These are phyloP conservation scores for Corythoichthys haematopterus DNA, from an alignment of 2,113 vertebrate species.

Conservation along the genomic window DNA sequence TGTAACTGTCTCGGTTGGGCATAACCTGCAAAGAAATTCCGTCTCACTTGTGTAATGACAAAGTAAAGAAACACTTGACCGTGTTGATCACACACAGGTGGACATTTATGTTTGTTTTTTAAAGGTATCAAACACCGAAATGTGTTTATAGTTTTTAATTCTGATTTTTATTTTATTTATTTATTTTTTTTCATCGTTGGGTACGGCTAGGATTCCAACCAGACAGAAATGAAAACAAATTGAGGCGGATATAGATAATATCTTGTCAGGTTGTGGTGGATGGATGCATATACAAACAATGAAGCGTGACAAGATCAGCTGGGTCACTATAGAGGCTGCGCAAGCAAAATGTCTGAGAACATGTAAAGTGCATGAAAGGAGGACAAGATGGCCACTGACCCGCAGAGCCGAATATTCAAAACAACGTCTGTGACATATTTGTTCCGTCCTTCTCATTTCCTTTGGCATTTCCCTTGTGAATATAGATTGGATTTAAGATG, in stretches of 20 bases:
- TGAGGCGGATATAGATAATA: conserved; percentile 15
- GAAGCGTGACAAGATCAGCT: neutral
- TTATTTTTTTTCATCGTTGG: neutral
- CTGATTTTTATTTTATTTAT: neutral
- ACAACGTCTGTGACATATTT: conserved; percentile 20
- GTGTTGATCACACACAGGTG: neutral
- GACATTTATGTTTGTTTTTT: neutral
- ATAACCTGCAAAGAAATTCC: too few relatives aligned
- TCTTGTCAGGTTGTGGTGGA: conserved; percentile 33
- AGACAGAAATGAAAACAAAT: neutral
- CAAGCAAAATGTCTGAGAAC: conserved; percentile 9
- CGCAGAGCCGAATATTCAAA: conserved; percentile 37
- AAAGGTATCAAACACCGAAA: neutral
- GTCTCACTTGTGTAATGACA: neutral
- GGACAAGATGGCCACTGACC: conserved; percentile 32
- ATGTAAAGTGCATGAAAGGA: conserved; percentile 4
- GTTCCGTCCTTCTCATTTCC: conserved; percentile 23
- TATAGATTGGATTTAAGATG: conserved; percentile 55
- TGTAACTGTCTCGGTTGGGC: too few relatives aligned
- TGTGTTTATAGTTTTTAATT: neutral
- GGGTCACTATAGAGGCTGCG: conserved; percentile 20
- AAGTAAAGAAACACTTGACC: neutral
- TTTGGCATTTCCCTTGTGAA: conserved; percentile 50
- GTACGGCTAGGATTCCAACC: neutral
- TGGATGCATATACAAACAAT: conserved; percentile 24